Evolutionary conservation across 2,888 invertebrate species (phyloP).

Genomic region (Steinernema carpocapsae): DNA sequence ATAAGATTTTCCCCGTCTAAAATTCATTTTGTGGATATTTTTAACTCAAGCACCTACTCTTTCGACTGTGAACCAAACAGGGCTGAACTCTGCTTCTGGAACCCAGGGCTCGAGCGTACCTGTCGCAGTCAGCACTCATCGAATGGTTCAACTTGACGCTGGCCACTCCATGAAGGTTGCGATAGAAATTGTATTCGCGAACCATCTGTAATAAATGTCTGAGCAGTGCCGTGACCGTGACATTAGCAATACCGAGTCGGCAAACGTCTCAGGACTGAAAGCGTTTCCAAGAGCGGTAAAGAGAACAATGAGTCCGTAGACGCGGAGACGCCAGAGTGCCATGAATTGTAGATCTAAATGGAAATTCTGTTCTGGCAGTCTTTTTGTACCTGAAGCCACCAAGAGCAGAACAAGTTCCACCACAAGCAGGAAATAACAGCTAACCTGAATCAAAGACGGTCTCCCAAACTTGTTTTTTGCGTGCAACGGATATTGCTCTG

Average conservation of each 20-base stretch:
- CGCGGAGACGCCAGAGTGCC: neutral
- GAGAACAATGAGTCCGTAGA: neutral
- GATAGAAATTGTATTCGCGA: conserved; percentile 23
- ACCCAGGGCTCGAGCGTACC: neutral
- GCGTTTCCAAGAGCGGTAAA: neutral
- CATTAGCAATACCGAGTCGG: neutral
- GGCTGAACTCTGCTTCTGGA: neutral
- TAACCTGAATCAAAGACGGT: conserved; percentile 5
- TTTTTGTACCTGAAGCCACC: conserved; percentile 25
- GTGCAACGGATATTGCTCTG: neutral
- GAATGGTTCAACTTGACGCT: neutral
- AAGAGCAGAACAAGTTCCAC: conserved; percentile 29
- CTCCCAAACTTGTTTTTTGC: conserved; percentile 18
- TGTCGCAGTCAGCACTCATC: conserved; percentile 8
- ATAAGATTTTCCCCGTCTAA: conserved; percentile 47
- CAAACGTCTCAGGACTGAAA: neutral
- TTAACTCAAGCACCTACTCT: neutral
- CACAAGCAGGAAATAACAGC: conserved; percentile 29
- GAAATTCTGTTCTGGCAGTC: neutral
- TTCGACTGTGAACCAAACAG: conserved; percentile 11
- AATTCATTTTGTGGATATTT: neutral
- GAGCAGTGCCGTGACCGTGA: neutral
- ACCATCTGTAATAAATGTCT: conserved; percentile 1
- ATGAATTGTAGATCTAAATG: neutral
- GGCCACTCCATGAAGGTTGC: neutral